A percentile compares a stretch with the other conserved stretches of the same genome.
Conservation (phyloP, 2,888 invertebrate species). For the Caenorhabditis afra region DNA sequence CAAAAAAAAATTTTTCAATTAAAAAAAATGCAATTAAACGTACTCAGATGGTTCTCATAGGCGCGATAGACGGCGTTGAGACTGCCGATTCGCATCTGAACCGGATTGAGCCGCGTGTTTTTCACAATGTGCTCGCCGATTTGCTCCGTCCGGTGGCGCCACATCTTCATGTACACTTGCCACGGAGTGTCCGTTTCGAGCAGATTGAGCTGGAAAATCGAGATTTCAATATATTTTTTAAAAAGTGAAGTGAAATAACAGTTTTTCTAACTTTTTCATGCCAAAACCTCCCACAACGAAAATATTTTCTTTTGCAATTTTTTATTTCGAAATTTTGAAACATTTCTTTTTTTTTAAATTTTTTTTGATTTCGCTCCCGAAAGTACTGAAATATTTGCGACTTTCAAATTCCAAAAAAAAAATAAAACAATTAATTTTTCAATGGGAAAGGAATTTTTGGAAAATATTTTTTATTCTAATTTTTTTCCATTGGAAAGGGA, state of each 20-base stretch:
- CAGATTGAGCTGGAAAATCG: slow-evolving; percentile 23
- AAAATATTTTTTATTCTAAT: no score
- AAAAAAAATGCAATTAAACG: no score
- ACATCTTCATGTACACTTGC: slow-evolving; percentile 31
- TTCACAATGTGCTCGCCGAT: slow-evolving; percentile 25
- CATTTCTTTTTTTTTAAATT: no score
- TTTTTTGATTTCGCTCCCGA: no score
- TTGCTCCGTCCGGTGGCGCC: slow-evolving; percentile 34
- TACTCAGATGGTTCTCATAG: slow-evolving; percentile 14
- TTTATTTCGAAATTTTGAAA: no score
- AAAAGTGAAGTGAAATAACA: no score
- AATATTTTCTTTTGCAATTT: no score
- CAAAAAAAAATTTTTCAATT: background rate
- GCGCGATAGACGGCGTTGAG: slow-evolving; percentile 7
- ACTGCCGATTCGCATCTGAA: slow-evolving; percentile 4
- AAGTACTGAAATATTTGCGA: background rate
- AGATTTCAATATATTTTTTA: no score
- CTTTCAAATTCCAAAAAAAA: slow-evolving; percentile 4
- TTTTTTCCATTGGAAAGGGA: background rate
- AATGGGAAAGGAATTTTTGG: no score
- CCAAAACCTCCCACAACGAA: no score
- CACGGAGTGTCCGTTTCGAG: slow-evolving; percentile 19
- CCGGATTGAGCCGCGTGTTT: slow-evolving; percentile 29
- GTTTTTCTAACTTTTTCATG: no score
- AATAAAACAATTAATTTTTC: background rate